Conservation (phyloP, 2,888 invertebrate species). For the Scaptodrosophila latifasciaeformis region DNA sequence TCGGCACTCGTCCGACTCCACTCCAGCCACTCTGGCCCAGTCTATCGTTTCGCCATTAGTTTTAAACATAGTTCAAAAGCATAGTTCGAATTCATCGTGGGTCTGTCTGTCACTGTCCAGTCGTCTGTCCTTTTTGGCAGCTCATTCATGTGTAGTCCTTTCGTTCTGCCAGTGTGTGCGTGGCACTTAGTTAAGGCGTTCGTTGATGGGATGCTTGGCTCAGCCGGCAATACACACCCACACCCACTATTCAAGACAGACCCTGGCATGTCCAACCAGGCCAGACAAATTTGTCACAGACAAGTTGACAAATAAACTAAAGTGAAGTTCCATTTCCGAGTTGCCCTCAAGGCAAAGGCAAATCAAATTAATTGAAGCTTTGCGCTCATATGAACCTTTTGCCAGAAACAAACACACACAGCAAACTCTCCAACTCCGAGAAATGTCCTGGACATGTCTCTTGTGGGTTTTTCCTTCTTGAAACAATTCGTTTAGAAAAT, state of each 20-base stretch:
- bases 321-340: conserved; percentile 51
- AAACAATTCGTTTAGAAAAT: conserved; percentile 74
- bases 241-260: too few relatives aligned
- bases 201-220: too few relatives aligned
- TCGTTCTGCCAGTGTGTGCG: too few relatives aligned
- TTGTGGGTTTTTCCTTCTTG: conserved; percentile 62
- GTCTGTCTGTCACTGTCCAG: conserved; percentile 15
- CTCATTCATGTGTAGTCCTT: not conserved
- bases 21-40: too few relatives aligned
- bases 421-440: too few relatives aligned
- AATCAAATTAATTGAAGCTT: conserved; percentile 66
- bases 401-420: too few relatives aligned
- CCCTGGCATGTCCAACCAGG: conserved; percentile 25
- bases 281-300: conserved; percentile 56
- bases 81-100: conserved; percentile 35
- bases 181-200: not conserved
- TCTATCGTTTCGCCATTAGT: conserved; percentile 57
- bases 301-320: conserved; percentile 62
- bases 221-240: too few relatives aligned
- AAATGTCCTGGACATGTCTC: conserved; percentile 45
- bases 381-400: conserved; percentile 24
- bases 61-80: conserved; percentile 61
- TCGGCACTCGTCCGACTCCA: too few relatives aligned
- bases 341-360: conserved; percentile 35
- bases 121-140: conserved; percentile 9